Percentiles rank a stretch among this genome's conserved stretches.
Conservation (phyloP, 2,113 vertebrate genomes). For the Aramus guarauna region DNA sequence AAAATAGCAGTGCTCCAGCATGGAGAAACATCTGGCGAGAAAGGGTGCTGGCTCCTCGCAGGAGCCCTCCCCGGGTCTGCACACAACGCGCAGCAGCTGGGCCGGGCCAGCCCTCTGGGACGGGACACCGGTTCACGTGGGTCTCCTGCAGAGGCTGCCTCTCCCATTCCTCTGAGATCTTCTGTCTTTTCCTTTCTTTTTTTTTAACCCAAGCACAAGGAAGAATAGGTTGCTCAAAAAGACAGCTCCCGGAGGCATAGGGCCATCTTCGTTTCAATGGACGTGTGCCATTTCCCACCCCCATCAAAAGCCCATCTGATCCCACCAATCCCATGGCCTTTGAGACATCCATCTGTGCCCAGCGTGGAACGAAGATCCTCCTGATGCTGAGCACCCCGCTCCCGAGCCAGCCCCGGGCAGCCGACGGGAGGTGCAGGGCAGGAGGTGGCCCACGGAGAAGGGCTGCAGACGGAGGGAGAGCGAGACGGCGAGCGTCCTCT, state of each 20-base stretch:
- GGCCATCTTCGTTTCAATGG: background rate
- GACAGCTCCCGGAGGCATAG: background rate
- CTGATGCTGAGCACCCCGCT: background rate
- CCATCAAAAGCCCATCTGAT: background rate
- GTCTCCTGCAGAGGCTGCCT: background rate
- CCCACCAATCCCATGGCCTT: background rate
- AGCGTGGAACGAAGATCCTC: background rate
- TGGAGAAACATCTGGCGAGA: background rate
- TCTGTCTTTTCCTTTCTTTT: background rate
- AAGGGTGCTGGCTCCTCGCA: background rate
- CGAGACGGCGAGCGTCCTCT: no score
- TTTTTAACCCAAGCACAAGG: background rate
- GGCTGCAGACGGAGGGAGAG: no score
- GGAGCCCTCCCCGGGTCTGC: rapidly evolving
- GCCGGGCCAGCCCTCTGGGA: background rate
- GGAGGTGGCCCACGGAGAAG: background rate
- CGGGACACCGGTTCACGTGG: rapidly evolving
- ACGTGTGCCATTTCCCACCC: no score
- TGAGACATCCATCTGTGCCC: background rate
- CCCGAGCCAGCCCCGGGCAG: no score
- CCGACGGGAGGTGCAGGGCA: background rate
- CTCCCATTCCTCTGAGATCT: background rate
- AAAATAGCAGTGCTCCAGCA: background rate
- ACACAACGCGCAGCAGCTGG: rapidly evolving
- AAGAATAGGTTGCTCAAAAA: background rate